Conservation (phyloP, 2,113 vertebrate genomes). For the Oncorhynchus kisutch region DNA sequence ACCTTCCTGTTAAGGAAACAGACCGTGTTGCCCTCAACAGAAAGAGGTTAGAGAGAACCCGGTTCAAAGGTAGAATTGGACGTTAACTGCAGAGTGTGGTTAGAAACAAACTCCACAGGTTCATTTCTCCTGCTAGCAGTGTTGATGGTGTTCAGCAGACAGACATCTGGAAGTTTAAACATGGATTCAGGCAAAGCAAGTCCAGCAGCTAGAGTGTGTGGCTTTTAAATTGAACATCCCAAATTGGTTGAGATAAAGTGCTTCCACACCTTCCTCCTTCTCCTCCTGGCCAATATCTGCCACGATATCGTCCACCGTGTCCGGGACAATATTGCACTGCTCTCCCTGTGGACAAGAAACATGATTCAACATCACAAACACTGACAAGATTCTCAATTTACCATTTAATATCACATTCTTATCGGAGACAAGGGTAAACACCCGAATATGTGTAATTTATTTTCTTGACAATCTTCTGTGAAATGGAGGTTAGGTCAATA, state of each 20-base stretch:
- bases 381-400: slow-evolving; percentile 21
- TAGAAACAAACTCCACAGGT: neutral
- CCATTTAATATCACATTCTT: slow-evolving; percentile 16
- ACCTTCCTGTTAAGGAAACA: neutral
- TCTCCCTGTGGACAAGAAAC: slow-evolving; percentile 82
- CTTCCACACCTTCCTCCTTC: slow-evolving; percentile 80
- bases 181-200: neutral
- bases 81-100: slow-evolving; percentile 22
- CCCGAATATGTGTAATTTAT: neutral
- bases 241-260: slow-evolving; percentile 17
- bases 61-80: slow-evolving; percentile 16
- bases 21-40: slow-evolving; percentile 24
- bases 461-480: neutral
- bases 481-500: neutral
- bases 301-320: slow-evolving; percentile 95
- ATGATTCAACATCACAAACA: slow-evolving; percentile 20
- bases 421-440: neutral
- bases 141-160: neutral
- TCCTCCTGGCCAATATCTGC: slow-evolving; percentile 90
- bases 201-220: slow-evolving; percentile 27
- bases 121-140: neutral
- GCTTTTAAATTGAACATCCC: slow-evolving; percentile 22
- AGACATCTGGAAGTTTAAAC: slow-evolving; percentile 26
- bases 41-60: neutral
- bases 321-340: slow-evolving; percentile 91